Conservation (phyloP, 2,113 vertebrate species). For the Hippoglossus stenolepis region DNA sequence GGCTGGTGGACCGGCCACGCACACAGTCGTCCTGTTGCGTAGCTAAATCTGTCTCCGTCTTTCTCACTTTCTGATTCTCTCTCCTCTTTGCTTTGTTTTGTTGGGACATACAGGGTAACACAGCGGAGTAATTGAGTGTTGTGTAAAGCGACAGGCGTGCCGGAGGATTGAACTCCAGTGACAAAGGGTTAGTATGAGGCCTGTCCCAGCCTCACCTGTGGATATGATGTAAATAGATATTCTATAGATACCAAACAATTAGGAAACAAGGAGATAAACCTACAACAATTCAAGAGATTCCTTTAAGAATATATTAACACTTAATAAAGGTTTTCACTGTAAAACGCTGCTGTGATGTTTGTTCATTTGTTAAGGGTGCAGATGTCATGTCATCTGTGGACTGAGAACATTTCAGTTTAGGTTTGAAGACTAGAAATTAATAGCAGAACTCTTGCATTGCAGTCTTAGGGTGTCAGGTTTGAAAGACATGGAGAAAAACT, state of each 20-base stretch:
- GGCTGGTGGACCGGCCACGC: conserved; percentile 54
- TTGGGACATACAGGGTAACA: conserved; percentile 77
- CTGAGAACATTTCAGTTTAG: background rate
- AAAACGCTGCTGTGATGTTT: conserved; percentile 32
- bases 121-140: conserved; percentile 12
- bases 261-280: conserved; percentile 46
- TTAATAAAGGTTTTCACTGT: conserved; percentile 83
- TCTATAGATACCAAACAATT: conserved; percentile 69
- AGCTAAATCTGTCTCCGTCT: conserved; percentile 52
- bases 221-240: conserved; percentile 75
- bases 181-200: conserved; percentile 36
- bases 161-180: conserved; percentile 27
- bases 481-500: too few species aligned
- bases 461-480: too few species aligned
- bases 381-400: background rate
- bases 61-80: conserved; percentile 41
- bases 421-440: too few species aligned
- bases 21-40: conserved; percentile 59
- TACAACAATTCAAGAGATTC: conserved; percentile 65
- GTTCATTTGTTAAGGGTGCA: background rate
- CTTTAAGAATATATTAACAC: conserved; percentile 73
- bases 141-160: conserved; percentile 29
- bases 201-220: conserved; percentile 69
- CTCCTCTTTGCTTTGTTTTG: conserved; percentile 50
- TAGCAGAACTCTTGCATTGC: too few species aligned